Evolutionary conservation across 2,888 invertebrate species (phyloP).

Genomic region (Nymphalis c-album): DNA sequence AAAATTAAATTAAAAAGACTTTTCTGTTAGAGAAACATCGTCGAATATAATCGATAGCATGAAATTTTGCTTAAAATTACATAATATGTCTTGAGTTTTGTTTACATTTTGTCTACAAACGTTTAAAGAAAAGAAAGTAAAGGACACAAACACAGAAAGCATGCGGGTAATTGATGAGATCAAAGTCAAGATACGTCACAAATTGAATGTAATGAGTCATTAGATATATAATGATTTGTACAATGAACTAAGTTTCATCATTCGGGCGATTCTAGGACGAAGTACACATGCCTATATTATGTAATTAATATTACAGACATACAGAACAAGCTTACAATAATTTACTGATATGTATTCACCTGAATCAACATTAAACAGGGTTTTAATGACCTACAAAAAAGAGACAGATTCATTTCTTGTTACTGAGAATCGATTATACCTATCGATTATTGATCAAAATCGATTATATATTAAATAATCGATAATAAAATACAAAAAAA

Average conservation of each 20-base stretch:
- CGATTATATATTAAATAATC: not conserved
- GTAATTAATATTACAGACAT: not conserved
- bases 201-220: not conserved
- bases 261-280: not conserved
- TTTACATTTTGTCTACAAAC: not conserved
- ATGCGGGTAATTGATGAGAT: not conserved
- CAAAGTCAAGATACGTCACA: not conserved
- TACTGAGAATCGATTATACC: not conserved
- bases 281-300: not conserved
- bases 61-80: no score
- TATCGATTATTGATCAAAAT: not conserved
- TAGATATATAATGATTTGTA: not conserved
- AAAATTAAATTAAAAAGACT: no score
- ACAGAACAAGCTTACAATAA: slow-evolving; percentile 18
- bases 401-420: slow-evolving; percentile 22
- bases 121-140: not conserved
- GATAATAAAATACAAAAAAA: not conserved
- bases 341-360: slow-evolving; percentile 27
- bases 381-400: slow-evolving; percentile 32
- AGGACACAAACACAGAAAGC: not conserved
- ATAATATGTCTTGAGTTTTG: no score
- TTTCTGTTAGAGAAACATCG: no score
- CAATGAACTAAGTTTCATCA: not conserved
- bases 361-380: slow-evolving; percentile 30
- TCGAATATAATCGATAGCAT: no score